Percentiles rank a stretch among this genome's conserved stretches.
These are phyloP conservation scores for Rhineura floridana DNA, from an alignment of 2,113 vertebrate genomes.

Conservation along the genomic window DNA sequence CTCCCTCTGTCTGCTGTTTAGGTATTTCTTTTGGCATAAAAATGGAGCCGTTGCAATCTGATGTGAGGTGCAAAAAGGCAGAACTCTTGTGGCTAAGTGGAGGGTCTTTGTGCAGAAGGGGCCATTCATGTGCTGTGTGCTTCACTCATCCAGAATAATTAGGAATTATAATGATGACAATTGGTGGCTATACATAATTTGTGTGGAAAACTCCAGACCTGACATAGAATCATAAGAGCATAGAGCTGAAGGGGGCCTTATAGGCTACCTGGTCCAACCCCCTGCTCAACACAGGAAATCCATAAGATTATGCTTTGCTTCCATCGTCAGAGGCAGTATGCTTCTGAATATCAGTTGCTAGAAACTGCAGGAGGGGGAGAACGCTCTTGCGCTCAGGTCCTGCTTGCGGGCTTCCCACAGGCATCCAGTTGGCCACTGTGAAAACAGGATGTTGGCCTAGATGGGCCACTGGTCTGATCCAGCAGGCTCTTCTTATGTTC, in stretches of 20 bases:
- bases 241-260: neutral
- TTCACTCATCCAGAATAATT: fast-evolving
- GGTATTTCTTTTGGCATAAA: slow-evolving; percentile 63
- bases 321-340: too few species aligned
- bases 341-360: too few species aligned
- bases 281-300: too few species aligned
- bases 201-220: neutral
- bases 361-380: too few species aligned
- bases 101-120: slow-evolving; percentile 7
- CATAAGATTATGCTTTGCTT: too few species aligned
- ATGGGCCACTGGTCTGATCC: too few species aligned
- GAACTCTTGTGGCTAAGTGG: slow-evolving; percentile 43
- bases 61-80: slow-evolving; percentile 42
- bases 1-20: slow-evolving; percentile 55
- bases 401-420: too few species aligned
- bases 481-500: too few species aligned
- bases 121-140: neutral
- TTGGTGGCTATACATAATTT: fast-evolving
- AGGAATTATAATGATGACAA: neutral
- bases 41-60: slow-evolving; percentile 60
- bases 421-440: too few species aligned
- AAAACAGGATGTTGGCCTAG: too few species aligned
- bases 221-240: neutral
- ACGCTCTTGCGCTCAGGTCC: too few species aligned
- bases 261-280: too few species aligned